Evolutionary conservation across 2,888 invertebrate species (phyloP).

Genomic region (Drosophila tanythrix): DNA sequence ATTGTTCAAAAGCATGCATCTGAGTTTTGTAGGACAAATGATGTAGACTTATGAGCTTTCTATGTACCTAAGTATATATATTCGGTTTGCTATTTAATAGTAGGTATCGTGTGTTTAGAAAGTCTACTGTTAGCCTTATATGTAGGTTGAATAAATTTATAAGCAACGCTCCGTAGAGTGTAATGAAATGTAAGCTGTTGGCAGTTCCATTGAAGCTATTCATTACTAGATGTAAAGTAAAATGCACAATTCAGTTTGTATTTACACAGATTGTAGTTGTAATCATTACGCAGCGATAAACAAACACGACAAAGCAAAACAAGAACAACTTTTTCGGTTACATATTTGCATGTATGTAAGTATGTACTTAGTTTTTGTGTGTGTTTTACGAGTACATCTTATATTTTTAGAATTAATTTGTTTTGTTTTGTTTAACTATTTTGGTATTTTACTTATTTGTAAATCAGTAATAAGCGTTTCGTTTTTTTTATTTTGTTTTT

Average conservation of each 20-base stretch:
- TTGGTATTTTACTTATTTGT: slow-evolving; percentile 60
- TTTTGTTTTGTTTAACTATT: slow-evolving; percentile 45
- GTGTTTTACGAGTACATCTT: slow-evolving; percentile 20
- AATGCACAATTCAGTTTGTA: slow-evolving; percentile 52
- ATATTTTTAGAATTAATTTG: slow-evolving; percentile 49
- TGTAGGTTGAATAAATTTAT: slow-evolving; percentile 27
- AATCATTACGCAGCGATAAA: slow-evolving; percentile 16
- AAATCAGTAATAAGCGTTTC: slow-evolving; percentile 77
- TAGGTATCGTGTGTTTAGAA: slow-evolving; percentile 52
- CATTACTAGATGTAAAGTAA: slow-evolving; percentile 26
- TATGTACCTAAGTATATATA: slow-evolving; percentile 19
- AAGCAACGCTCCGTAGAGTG: slow-evolving; percentile 36
- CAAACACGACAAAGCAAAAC: slow-evolving; percentile 43
- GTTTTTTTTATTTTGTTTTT: slow-evolving; percentile 51
- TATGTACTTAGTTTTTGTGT: slow-evolving; percentile 13
- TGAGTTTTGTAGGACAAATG: slow-evolving; percentile 22
- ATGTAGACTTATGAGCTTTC: slow-evolving; percentile 8
- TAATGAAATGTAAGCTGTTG: slow-evolving; percentile 43
- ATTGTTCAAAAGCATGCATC: slow-evolving; percentile 5
- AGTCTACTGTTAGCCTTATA: slow-evolving; percentile 45
- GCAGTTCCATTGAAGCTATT: slow-evolving; percentile 51
- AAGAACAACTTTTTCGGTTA: slow-evolving; percentile 36
- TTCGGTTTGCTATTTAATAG: slow-evolving; percentile 35
- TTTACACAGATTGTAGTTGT: slow-evolving; percentile 34
- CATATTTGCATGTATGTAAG: slow-evolving; percentile 21